These are phyloP conservation scores for Ladona fulva DNA, from an alignment of 1,140 invertebrate species.

Conservation along the genomic window DNA sequence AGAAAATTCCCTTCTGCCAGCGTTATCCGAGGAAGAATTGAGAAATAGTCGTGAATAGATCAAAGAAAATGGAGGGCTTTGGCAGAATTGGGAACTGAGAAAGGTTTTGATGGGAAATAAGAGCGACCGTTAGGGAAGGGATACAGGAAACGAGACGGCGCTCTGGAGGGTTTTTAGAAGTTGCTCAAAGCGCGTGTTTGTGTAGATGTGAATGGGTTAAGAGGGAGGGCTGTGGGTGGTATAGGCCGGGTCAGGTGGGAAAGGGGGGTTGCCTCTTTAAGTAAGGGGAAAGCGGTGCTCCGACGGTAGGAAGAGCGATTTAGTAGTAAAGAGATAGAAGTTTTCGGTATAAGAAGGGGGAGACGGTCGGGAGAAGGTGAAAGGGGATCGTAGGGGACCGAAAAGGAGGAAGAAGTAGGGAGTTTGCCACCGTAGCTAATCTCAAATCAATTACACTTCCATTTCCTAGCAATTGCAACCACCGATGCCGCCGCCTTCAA, in stretches of 20 bases:
- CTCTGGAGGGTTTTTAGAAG: neutral
- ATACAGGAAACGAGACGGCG: neutral
- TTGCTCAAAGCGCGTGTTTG: neutral
- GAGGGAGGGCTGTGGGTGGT: neutral
- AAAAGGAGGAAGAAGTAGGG: neutral
- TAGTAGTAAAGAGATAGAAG: neutral
- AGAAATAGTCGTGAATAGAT: conserved; percentile 7
- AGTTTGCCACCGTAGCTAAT: neutral
- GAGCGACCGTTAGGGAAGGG: neutral
- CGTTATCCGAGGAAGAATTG: neutral
- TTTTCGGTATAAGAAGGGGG: neutral
- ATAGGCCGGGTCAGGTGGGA: neutral
- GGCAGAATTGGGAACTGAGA: neutral
- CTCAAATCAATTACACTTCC: conserved; percentile 9
- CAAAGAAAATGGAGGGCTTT: neutral
- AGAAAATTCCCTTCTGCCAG: neutral
- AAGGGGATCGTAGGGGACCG: neutral
- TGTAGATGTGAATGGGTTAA: neutral
- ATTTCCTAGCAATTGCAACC: conserved; percentile 4
- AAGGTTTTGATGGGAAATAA: neutral
- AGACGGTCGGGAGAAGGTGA: neutral
- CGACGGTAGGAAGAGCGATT: no score
- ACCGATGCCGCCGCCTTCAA: neutral
- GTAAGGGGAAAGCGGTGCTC: no score
- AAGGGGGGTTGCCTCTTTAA: neutral